Evolutionary conservation across 2,888 invertebrate species (phyloP).

Genomic region (Archaeoteleia sp.): DNA sequence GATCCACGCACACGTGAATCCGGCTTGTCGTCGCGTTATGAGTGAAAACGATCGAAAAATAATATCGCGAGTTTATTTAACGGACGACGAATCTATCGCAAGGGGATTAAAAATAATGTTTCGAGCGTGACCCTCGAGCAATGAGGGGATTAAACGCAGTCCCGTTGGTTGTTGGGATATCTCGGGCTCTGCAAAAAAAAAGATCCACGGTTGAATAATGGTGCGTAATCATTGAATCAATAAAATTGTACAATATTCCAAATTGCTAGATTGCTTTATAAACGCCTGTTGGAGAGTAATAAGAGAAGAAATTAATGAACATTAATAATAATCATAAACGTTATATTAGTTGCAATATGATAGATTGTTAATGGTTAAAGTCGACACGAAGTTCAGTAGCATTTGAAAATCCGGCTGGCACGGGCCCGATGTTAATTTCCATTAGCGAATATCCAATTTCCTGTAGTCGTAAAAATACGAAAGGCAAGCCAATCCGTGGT

Average conservation of each 20-base stretch:
- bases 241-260: too few relatives aligned
- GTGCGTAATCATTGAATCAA: too few relatives aligned
- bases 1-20: constrained; percentile 44
- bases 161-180: constrained; percentile 27
- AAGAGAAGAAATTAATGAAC: too few relatives aligned
- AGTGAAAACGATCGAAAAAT: constrained; percentile 70
- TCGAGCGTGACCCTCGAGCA: constrained; percentile 69
- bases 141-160: constrained; percentile 64
- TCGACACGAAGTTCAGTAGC: constrained; percentile 40
- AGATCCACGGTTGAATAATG: too few relatives aligned
- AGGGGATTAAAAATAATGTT: constrained; percentile 73
- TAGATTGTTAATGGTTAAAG: too few relatives aligned
- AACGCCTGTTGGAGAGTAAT: too few relatives aligned
- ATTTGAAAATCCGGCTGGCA: constrained; percentile 26
- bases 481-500: constrained; percentile 48
- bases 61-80: constrained; percentile 73
- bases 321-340: too few relatives aligned
- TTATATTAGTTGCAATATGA: too few relatives aligned
- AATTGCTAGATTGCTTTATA: too few relatives aligned
- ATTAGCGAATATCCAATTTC: constrained; percentile 67
- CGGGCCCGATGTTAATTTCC: constrained; percentile 63
- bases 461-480: constrained; percentile 57
- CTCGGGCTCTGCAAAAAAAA: constrained; percentile 5
- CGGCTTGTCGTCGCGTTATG: constrained; percentile 53
- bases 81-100: constrained; percentile 56